Conservation (phyloP, 1,140 invertebrate genomes). For the Drosophila chauvacae region DNA sequence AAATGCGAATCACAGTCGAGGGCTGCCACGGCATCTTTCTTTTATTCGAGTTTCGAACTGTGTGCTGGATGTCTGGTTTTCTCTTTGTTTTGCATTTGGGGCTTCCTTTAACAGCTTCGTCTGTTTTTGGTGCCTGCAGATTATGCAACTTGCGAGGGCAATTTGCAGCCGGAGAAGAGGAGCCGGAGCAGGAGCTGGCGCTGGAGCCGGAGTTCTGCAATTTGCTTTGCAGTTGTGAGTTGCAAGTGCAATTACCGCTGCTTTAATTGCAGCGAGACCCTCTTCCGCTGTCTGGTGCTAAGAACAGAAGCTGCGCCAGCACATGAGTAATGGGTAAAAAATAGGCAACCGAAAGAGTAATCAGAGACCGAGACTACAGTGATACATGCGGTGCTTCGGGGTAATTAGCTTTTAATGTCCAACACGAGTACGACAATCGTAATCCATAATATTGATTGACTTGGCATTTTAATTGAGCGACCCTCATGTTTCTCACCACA, state of each 20-base stretch:
- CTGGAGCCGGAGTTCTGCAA: constrained; percentile 57
- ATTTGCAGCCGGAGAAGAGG: constrained; percentile 35
- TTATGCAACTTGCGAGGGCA: constrained; percentile 60
- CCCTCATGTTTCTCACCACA: constrained; percentile 65
- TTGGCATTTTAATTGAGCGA: constrained; percentile 73
- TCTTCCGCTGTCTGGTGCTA: constrained; percentile 56
- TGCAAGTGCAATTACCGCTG: constrained; percentile 56
- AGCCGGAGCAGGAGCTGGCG: not conserved
- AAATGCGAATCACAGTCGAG: constrained; percentile 69
- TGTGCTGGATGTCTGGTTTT: constrained; percentile 42
- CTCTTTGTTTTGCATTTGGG: constrained; percentile 48
- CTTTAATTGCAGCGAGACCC: constrained; percentile 68
- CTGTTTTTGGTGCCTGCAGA: constrained; percentile 46
- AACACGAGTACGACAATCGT: constrained; percentile 41
- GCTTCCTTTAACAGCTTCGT: constrained; percentile 38
- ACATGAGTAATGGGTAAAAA: constrained; percentile 8
- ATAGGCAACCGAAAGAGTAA: constrained; percentile 5
- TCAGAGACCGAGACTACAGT: constrained; percentile 9
- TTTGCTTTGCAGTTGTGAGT: constrained; percentile 39
- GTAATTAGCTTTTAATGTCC: constrained; percentile 68
- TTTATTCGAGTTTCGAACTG: constrained; percentile 26
- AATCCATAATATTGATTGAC: constrained; percentile 76
- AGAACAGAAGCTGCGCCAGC: constrained; percentile 52
- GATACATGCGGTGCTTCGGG: constrained; percentile 29
- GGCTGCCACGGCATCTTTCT: constrained; percentile 42